phyloP scores from a whole-genome alignment of 64 coral and sea anemone genomes.

The Montipora efflorescens region DNA sequence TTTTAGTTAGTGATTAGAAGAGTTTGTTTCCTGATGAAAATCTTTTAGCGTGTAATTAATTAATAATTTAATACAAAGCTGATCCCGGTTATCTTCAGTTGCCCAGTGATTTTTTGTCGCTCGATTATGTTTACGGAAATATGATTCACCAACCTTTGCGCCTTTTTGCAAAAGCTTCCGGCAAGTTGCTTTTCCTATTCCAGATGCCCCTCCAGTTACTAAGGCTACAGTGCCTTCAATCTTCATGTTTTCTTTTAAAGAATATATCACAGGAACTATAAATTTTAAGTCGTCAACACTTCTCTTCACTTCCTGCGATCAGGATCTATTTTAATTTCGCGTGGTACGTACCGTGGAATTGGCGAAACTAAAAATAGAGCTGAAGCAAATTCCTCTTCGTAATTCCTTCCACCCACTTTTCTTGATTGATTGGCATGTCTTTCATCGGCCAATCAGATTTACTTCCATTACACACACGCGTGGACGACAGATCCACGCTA shows the following conservation, averaged over 20 bases:
- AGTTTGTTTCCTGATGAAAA: background rate
- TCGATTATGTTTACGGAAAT: background rate
- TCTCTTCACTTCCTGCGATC: background rate
- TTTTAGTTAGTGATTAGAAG: too few species aligned
- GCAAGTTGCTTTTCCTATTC: conserved; percentile 64
- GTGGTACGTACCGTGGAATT: too few species aligned
- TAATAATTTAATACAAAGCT: too few species aligned
- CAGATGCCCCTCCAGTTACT: conserved; percentile 65
- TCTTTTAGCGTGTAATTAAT: background rate
- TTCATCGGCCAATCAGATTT: too few species aligned
- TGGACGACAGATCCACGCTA: too few species aligned
- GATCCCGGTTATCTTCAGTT: background rate
- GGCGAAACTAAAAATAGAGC: too few species aligned
- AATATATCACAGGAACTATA: too few species aligned
- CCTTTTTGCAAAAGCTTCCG: conserved; percentile 36
- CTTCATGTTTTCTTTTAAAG: conserved; percentile 29
- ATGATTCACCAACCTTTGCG: conserved; percentile 55
- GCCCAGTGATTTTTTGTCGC: background rate
- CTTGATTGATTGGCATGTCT: too few species aligned
- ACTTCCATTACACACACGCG: too few species aligned
- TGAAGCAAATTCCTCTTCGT: too few species aligned
- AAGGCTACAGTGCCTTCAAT: conserved; percentile 62
- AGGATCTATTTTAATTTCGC: too few species aligned
- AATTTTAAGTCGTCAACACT: background rate
- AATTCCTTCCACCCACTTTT: too few species aligned